Conservation (phyloP, 1,140 invertebrate genomes). For the Periplaneta americana region DNA sequence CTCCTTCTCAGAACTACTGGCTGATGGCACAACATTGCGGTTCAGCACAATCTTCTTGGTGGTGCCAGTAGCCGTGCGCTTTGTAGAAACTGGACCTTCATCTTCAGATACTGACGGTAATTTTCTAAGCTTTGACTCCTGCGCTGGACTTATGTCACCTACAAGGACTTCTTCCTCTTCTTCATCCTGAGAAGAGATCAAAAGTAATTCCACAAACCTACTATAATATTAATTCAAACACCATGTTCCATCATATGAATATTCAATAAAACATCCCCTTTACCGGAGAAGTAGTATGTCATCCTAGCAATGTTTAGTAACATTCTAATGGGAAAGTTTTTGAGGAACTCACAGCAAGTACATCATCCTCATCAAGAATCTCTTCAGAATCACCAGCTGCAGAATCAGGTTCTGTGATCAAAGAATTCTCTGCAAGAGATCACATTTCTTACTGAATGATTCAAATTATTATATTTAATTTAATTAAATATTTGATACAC, state of each 20-base stretch:
- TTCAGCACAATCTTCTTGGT: constrained; percentile 55
- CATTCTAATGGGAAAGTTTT: background rate
- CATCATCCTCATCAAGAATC: constrained; percentile 45
- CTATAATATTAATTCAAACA: background rate
- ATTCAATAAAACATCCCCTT: background rate
- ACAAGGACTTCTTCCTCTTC: constrained; percentile 28
- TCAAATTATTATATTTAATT: no score
- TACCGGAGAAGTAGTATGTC: no score
- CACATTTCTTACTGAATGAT: no score
- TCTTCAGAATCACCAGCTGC: constrained; percentile 32
- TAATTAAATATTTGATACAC: no score
- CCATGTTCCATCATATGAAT: background rate
- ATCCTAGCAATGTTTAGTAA: background rate
- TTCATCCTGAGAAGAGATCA: background rate
- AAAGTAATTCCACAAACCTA: background rate
- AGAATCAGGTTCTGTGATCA: constrained; percentile 14
- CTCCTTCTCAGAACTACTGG: constrained; percentile 15
- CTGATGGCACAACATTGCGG: constrained; percentile 32
- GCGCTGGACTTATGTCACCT: constrained; percentile 35
- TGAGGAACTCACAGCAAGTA: constrained; percentile 37
- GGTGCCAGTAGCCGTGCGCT: background rate
- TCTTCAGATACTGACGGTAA: background rate
- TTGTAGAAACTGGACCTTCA: background rate
- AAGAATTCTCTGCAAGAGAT: constrained; percentile 3
- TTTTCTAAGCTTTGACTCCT: background rate